Conservation (phyloP, 1,140 invertebrate species). For the Lasioglossum albipes region DNA sequence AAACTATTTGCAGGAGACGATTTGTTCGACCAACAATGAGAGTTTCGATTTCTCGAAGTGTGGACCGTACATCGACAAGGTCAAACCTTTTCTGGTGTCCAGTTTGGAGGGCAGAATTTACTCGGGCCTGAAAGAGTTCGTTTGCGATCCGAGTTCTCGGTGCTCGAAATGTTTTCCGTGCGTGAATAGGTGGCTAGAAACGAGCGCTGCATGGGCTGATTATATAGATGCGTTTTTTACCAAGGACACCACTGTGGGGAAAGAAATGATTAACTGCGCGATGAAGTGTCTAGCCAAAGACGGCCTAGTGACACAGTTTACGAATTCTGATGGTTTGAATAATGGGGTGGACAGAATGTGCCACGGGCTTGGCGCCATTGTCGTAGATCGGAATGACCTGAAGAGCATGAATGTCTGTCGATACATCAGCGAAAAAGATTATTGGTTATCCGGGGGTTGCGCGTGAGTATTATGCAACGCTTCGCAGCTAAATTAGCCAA, state of each 20-base stretch:
- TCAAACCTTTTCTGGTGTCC: constrained; percentile 64
- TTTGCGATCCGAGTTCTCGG: constrained; percentile 56
- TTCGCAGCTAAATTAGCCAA: too few relatives aligned
- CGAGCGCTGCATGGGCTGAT: constrained; percentile 27
- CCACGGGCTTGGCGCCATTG: constrained; percentile 59
- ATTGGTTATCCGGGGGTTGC: constrained; percentile 54
- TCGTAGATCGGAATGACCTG: constrained; percentile 51
- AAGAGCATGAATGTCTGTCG: constrained; percentile 58
- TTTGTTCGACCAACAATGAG: neutral
- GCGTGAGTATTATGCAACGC: constrained; percentile 23
- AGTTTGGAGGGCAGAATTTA: constrained; percentile 63
- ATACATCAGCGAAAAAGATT: constrained; percentile 65
- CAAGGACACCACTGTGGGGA: constrained; percentile 28
- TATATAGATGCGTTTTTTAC: constrained; percentile 32
- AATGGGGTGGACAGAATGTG: constrained; percentile 63
- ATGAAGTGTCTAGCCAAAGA: constrained; percentile 63
- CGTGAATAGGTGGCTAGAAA: constrained; percentile 59
- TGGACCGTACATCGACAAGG: constrained; percentile 59
- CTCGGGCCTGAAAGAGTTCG: constrained; percentile 60
- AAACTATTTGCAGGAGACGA: neutral
- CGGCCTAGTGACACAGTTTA: constrained; percentile 58
- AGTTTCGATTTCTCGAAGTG: constrained; percentile 47
- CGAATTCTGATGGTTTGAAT: constrained; percentile 64
- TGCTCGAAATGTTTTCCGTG: constrained; percentile 46
- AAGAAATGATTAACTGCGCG: constrained; percentile 47